Evolutionary conservation across 2,888 invertebrate species (phyloP).

Genomic region (Tetanocera ferruginea): DNA sequence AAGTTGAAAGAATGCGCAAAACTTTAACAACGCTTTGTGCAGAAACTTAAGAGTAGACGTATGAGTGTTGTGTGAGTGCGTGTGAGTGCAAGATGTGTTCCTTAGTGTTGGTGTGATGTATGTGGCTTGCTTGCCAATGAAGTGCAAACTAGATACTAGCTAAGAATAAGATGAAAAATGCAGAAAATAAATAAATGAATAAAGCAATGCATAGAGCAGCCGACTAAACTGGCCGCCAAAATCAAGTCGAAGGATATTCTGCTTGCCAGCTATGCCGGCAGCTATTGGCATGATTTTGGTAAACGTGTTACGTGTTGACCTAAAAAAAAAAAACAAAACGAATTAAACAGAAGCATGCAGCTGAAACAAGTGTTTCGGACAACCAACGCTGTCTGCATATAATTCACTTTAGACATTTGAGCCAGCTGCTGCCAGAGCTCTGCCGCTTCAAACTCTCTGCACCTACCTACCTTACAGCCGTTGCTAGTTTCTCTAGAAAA

Average conservation of each 20-base stretch:
- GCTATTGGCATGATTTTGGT: background rate
- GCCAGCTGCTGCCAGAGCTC: background rate
- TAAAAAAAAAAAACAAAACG: background rate
- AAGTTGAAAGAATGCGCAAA: too few relatives aligned
- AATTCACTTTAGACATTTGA: background rate
- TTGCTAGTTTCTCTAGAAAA: too few relatives aligned
- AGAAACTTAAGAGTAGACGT: too few relatives aligned
- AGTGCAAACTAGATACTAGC: background rate
- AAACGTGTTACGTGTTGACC: background rate
- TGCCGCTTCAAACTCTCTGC: background rate
- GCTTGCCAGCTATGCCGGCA: background rate
- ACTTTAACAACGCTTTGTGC: too few relatives aligned
- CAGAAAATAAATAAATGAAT: too few relatives aligned
- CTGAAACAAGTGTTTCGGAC: background rate
- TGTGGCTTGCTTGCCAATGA: background rate
- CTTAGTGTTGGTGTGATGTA: background rate
- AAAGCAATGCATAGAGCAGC: too few relatives aligned
- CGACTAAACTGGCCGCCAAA: too few relatives aligned
- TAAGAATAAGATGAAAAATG: background rate
- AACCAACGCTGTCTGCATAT: slow-evolving; percentile 6
- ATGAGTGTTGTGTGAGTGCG: background rate
- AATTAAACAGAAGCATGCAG: background rate
- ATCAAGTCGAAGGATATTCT: too few relatives aligned
- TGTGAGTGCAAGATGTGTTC: background rate
- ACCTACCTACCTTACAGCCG: too few relatives aligned